phyloP scores from a whole-genome alignment of 2,113 vertebrate species.

The Pseudolaguvia tuberculata region DNA sequence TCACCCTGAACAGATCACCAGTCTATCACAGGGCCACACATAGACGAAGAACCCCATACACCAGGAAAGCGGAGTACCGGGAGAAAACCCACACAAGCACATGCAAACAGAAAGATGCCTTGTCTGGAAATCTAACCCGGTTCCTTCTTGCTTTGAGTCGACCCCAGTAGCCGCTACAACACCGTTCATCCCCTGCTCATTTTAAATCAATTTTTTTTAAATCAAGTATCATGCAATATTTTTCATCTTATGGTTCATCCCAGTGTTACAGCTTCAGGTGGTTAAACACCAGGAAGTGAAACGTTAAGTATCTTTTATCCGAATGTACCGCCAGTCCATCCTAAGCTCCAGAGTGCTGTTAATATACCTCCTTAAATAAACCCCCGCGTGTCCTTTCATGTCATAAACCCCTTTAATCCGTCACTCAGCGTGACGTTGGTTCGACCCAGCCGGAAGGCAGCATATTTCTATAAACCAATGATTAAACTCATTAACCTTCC shows the following conservation, averaged over 20 bases:
- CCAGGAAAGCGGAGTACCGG: too few species aligned
- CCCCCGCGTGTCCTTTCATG: neutral
- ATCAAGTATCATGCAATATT: neutral
- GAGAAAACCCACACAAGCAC: too few species aligned
- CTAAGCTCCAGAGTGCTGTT: neutral
- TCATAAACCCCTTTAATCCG: neutral
- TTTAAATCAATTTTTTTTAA: neutral
- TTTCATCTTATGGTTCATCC: neutral
- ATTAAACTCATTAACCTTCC: constrained; percentile 13
- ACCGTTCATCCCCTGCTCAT: too few species aligned
- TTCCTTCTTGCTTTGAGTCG: too few species aligned
- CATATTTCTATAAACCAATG: neutral
- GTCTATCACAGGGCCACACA: too few species aligned
- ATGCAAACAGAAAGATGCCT: too few species aligned
- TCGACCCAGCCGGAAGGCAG: neutral
- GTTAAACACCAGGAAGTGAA: neutral
- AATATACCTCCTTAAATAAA: neutral
- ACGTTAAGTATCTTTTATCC: neutral
- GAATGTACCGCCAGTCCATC: neutral
- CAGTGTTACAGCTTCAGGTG: neutral
- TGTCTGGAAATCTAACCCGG: too few species aligned
- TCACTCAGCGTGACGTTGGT: neutral
- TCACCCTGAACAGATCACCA: too few species aligned
- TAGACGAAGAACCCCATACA: too few species aligned
- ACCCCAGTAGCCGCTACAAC: too few species aligned